Evolutionary conservation across 2,113 vertebrate genomes (phyloP).

Genomic region (Acinonyx jubatus): DNA sequence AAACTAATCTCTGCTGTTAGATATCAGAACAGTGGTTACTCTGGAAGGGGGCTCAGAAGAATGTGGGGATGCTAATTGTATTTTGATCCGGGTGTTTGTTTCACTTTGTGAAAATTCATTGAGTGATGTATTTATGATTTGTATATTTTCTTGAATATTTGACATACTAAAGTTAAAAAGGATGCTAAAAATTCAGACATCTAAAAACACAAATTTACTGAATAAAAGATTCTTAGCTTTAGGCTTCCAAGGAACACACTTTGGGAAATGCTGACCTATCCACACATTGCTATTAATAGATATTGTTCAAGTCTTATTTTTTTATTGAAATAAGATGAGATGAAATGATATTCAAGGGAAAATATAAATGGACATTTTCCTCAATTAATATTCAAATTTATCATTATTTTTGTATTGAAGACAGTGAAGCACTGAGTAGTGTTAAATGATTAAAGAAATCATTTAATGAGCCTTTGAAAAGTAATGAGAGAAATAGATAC

Average conservation of each 20-base stretch:
- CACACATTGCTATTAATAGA: background rate
- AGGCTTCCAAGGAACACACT: background rate
- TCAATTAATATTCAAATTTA: background rate
- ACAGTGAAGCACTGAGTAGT: background rate
- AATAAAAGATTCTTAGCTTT: background rate
- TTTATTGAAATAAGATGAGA: background rate
- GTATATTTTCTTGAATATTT: background rate
- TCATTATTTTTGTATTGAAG: background rate
- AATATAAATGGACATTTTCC: background rate
- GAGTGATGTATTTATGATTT: background rate
- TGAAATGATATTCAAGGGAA: background rate
- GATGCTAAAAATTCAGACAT: background rate
- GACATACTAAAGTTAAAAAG: background rate
- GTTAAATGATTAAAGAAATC: conserved; percentile 39
- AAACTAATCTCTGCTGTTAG: background rate
- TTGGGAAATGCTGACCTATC: conserved; percentile 19
- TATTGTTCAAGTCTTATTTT: background rate
- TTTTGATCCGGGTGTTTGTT: background rate
- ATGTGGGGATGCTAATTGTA: background rate
- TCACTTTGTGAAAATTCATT: conserved; percentile 17
- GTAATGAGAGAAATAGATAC: background rate
- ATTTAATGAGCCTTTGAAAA: conserved; percentile 38
- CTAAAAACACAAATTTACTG: background rate
- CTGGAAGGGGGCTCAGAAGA: background rate
- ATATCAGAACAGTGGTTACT: background rate